Percentiles rank a stretch among this genome's conserved stretches.
phyloP scores from a whole-genome alignment of 2,113 vertebrate species.

The Illadopsis cleaveri region DNA sequence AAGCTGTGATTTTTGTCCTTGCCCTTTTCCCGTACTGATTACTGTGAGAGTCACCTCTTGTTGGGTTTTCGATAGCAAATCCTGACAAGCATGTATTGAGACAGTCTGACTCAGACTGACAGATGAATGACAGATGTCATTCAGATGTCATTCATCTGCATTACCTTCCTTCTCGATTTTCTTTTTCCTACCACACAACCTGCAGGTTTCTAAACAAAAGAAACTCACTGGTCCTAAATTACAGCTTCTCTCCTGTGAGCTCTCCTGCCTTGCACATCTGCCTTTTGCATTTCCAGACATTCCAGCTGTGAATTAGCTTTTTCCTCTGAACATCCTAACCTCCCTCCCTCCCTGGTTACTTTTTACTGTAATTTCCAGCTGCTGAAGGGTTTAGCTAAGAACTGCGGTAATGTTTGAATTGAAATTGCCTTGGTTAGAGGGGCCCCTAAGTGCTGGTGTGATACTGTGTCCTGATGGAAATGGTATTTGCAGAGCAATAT shows the following conservation, averaged over 20 bases:
- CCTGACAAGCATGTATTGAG: neutral
- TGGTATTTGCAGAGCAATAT: neutral
- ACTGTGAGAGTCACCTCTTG: neutral
- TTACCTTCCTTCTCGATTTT: neutral
- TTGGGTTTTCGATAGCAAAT: neutral
- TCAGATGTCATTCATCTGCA: neutral
- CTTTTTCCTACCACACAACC: neutral
- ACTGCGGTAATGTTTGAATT: neutral
- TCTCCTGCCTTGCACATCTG: slow-evolving; percentile 9
- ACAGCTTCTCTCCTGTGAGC: neutral
- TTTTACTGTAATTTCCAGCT: slow-evolving; percentile 1
- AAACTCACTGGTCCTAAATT: neutral
- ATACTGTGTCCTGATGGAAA: neutral
- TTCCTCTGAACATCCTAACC: neutral
- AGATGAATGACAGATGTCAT: neutral
- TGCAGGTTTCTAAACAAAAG: neutral
- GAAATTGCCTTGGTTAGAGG: neutral
- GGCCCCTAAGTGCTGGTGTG: neutral
- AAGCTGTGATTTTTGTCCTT: neutral
- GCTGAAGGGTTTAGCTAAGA: neutral
- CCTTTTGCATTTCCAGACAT: slow-evolving; percentile 28
- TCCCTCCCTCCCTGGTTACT: neutral
- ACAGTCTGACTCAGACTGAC: neutral
- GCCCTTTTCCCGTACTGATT: neutral
- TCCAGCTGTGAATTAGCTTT: slow-evolving; percentile 37